phyloP scores from a whole-genome alignment of 2,113 vertebrate species.

The Sander vitreus region DNA sequence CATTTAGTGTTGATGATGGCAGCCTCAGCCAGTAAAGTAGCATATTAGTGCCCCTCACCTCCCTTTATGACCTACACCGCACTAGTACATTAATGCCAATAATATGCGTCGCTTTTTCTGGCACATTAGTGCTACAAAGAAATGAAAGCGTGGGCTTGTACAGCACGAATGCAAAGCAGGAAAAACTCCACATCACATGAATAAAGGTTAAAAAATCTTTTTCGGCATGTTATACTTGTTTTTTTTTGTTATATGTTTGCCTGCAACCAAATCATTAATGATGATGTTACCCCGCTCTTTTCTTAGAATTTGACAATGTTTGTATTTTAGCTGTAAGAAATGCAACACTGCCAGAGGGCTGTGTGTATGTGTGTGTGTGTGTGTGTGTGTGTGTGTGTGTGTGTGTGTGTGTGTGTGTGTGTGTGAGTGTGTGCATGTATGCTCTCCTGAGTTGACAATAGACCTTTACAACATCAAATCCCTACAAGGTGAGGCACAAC shows the following conservation, averaged over 20 bases:
- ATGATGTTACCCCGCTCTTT: conserved; percentile 58
- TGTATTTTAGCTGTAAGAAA: conserved; percentile 67
- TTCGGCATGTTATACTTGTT: conserved; percentile 29
- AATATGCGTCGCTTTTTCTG: conserved; percentile 24
- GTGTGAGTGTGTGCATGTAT: conserved; percentile 44
- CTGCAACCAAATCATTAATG: conserved; percentile 55
- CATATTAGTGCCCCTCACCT: conserved; percentile 30
- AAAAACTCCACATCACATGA: conserved; percentile 23
- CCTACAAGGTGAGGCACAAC: conserved; percentile 78
- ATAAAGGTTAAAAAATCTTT: conserved; percentile 26
- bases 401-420: conserved; percentile 53
- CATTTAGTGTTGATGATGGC: conserved; percentile 49
- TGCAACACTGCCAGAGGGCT: conserved; percentile 71
- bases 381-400: conserved; percentile 50
- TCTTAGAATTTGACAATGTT: conserved; percentile 68
- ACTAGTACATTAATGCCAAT: conserved; percentile 43
- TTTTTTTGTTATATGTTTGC: conserved; percentile 45
- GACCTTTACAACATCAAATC: conserved; percentile 77
- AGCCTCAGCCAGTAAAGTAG: conserved; percentile 27
- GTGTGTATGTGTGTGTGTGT: conserved; percentile 48
- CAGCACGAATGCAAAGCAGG: conserved; percentile 18
- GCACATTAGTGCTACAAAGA: conserved; percentile 34
- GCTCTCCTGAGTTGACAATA: conserved; percentile 76
- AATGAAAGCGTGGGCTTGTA: conserved; percentile 6
- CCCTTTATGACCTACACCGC: conserved; percentile 12